phyloP scores from a whole-genome alignment of 1,140 invertebrate species.

The Ostrea denselamellosa region DNA sequence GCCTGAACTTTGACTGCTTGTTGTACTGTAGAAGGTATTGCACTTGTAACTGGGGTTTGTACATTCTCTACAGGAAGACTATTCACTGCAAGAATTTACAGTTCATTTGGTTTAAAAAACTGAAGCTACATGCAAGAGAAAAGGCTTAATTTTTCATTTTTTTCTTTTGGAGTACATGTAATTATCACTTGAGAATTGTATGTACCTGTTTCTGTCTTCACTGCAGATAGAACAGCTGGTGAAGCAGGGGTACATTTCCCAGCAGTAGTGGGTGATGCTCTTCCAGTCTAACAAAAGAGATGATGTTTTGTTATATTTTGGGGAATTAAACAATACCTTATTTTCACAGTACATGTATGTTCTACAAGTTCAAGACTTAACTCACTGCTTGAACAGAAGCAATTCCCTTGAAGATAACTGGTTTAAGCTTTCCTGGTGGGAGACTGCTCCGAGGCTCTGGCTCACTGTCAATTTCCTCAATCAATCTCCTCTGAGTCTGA shows the following conservation, averaged over 20 bases:
- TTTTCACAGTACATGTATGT: not conserved
- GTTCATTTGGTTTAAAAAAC: not conserved
- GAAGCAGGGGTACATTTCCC: constrained; percentile 45
- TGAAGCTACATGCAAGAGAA: not conserved
- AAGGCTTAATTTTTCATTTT: too few species aligned
- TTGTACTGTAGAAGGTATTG: not conserved
- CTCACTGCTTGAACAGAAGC: not conserved
- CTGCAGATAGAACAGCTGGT: constrained; percentile 14
- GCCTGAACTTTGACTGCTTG: not conserved
- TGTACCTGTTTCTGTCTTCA: constrained; percentile 32
- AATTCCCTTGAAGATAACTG: constrained; percentile 27
- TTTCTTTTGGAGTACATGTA: too few species aligned
- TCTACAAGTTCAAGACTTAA: not conserved
- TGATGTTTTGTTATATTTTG: too few species aligned
- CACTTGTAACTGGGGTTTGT: not conserved
- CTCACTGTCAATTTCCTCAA: constrained; percentile 87
- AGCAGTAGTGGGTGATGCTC: constrained; percentile 55
- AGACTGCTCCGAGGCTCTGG: constrained; percentile 82
- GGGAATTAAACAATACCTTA: too few species aligned
- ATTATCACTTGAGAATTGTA: not conserved
- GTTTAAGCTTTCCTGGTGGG: constrained; percentile 69
- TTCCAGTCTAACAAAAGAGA: constrained; percentile 54
- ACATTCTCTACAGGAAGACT: not conserved
- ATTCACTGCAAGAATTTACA: not conserved
- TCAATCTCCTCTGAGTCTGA: constrained; percentile 85